Evolutionary conservation across 23 tunicate genomes (phyloP).

Genomic region (Phallusia fumigata): DNA sequence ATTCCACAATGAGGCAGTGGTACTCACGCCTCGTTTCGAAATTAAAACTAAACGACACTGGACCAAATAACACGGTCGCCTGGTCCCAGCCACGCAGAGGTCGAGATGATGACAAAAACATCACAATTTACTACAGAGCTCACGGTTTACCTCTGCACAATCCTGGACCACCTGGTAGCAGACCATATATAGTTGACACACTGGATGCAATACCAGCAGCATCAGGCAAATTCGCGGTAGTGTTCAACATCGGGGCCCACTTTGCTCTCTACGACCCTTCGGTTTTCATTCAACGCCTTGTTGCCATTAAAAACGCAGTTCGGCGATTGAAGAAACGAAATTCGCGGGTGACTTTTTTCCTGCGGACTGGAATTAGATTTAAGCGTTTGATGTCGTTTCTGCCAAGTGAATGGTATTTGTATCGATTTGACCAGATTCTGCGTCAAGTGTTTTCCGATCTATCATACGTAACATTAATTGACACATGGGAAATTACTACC

Average conservation of each 20-base stretch:
- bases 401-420: slow-evolving; percentile 26
- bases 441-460: not conserved
- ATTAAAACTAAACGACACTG: not conserved
- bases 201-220: slow-evolving; percentile 14
- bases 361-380: slow-evolving; percentile 8
- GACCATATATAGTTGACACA: slow-evolving; percentile 50
- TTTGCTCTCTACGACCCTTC: slow-evolving; percentile 23
- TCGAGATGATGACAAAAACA: slow-evolving; percentile 6
- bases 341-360: slow-evolving; percentile 18
- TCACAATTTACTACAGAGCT: slow-evolving; percentile 43
- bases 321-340: not conserved
- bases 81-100: slow-evolving; percentile 51
- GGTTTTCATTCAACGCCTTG: slow-evolving; percentile 24
- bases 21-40: slow-evolving; percentile 16
- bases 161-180: slow-evolving; percentile 49
- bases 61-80: slow-evolving; percentile 25
- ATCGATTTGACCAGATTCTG: slow-evolving; percentile 8
- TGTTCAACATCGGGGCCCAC: slow-evolving; percentile 42
- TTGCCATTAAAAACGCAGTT: slow-evolving; percentile 27
- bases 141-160: slow-evolving; percentile 33
- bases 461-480: slow-evolving; percentile 11
- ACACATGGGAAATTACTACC: slow-evolving; percentile 38
- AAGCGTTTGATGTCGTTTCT: not conserved
- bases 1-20: slow-evolving; percentile 64
- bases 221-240: slow-evolving; percentile 9